Conservation (phyloP, 2,888 invertebrate genomes). For the Dryadula phaetusa region DNA sequence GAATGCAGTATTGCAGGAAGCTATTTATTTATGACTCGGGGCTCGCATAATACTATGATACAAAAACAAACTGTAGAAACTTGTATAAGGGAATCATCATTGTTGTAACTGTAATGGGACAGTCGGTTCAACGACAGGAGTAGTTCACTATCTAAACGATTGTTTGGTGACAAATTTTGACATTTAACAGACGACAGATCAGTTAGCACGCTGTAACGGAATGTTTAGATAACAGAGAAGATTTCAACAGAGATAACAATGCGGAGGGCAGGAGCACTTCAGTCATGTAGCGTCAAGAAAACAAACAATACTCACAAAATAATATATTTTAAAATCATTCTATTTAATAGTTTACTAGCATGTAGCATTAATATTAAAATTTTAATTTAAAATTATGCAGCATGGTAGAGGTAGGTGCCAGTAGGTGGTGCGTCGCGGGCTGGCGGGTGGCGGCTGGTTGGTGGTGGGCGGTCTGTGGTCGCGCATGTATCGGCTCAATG, state of each 20-base stretch:
- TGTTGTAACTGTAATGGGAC: neutral
- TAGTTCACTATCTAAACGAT: slow-evolving; percentile 10
- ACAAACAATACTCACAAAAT: neutral
- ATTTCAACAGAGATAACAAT: slow-evolving; percentile 1
- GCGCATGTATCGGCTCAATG: slow-evolving; percentile 43
- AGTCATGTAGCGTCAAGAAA: neutral
- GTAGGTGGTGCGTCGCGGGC: neutral
- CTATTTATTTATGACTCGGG: slow-evolving; percentile 29
- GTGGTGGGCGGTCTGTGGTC: slow-evolving; percentile 8
- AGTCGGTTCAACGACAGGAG: neutral
- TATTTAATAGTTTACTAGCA: too few species aligned
- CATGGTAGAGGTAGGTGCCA: too few species aligned
- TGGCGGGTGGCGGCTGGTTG: neutral
- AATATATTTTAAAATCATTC: neutral
- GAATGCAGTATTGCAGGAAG: slow-evolving; percentile 41
- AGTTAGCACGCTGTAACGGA: neutral
- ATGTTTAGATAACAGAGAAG: too few species aligned
- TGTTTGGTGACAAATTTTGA: slow-evolving; percentile 10
- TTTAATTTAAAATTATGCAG: too few species aligned
- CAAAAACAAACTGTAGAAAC: neutral
- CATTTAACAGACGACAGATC: neutral
- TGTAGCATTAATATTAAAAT: too few species aligned
- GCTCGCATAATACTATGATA: neutral
- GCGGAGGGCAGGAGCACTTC: slow-evolving; percentile 8
- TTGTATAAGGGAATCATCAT: neutral